A percentile compares a stretch with the other conserved stretches of the same genome.
Conservation (phyloP, 1,140 invertebrate species). For the Drosophila varians region DNA sequence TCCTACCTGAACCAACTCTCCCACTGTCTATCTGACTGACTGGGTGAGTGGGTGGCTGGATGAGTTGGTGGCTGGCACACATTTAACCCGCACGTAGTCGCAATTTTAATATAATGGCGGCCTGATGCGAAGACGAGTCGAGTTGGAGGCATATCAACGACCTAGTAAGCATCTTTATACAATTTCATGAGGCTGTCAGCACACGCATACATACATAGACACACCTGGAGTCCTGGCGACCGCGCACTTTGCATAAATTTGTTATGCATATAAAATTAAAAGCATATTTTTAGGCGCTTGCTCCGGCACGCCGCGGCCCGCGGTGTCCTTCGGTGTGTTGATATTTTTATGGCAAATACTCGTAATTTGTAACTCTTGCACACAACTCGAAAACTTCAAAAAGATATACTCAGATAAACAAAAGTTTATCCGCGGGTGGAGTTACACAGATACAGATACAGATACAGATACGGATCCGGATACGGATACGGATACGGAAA, state of each 20-base stretch:
- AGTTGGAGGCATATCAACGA: constrained; percentile 68
- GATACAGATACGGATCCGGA: neutral
- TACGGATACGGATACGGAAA: constrained; percentile 8
- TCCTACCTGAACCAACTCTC: neutral
- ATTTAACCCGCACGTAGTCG: constrained; percentile 75
- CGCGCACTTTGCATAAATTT: constrained; percentile 76
- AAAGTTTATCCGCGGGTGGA: neutral
- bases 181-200: constrained; percentile 76
- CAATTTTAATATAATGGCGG: constrained; percentile 74
- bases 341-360: constrained; percentile 74
- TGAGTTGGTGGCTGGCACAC: constrained; percentile 46
- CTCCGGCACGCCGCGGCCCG: neutral
- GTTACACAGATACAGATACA: neutral
- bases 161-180: constrained; percentile 80
- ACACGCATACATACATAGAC: constrained; percentile 5
- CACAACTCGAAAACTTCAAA: constrained; percentile 48
- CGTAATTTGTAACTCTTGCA: constrained; percentile 70
- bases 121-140: constrained; percentile 45
- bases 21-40: constrained; percentile 5
- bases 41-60: constrained; percentile 19
- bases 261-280: constrained; percentile 83
- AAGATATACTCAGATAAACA: constrained; percentile 46
- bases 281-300: constrained; percentile 72
- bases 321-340: constrained; percentile 49
- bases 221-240: constrained; percentile 51